phyloP scores from a whole-genome alignment of 2,888 invertebrate species.

The Mesochorus sp. region DNA sequence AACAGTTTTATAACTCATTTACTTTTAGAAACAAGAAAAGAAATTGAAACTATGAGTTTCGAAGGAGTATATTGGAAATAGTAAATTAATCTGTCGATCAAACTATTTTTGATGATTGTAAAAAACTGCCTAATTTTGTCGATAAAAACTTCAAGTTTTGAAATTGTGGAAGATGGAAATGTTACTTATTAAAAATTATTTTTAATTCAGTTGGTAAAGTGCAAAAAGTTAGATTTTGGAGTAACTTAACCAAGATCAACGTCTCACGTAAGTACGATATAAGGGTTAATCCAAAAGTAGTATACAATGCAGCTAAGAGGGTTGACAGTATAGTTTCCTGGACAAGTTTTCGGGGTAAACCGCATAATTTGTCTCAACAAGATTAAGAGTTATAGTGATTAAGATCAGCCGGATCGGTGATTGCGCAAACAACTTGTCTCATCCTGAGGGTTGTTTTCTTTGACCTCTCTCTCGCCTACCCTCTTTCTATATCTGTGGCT shows the following conservation, averaged over 20 bases:
- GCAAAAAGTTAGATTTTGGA: no score
- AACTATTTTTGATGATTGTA: no score
- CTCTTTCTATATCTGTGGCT: slow-evolving; percentile 22
- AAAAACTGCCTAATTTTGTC: no score
- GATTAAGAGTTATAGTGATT: slow-evolving; percentile 30
- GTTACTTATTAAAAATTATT: no score
- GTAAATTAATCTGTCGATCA: no score
- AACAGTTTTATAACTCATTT: no score
- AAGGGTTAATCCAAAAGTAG: neutral
- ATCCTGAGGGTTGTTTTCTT: neutral
- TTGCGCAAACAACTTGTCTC: slow-evolving; percentile 26
- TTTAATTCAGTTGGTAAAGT: no score
- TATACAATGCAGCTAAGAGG: neutral
- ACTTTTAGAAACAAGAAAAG: no score
- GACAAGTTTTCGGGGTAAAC: neutral
- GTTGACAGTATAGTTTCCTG: neutral
- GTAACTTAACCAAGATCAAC: neutral
- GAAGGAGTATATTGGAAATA: no score
- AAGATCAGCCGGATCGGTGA: slow-evolving; percentile 31
- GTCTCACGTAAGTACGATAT: neutral
- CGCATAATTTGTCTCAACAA: slow-evolving; percentile 13
- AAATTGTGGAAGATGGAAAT: no score
- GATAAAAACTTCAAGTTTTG: no score
- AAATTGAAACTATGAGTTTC: no score
- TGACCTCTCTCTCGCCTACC: neutral